Conservation (phyloP, 2,113 vertebrate genomes). For the Rhegmatorhina hoffmannsi region DNA sequence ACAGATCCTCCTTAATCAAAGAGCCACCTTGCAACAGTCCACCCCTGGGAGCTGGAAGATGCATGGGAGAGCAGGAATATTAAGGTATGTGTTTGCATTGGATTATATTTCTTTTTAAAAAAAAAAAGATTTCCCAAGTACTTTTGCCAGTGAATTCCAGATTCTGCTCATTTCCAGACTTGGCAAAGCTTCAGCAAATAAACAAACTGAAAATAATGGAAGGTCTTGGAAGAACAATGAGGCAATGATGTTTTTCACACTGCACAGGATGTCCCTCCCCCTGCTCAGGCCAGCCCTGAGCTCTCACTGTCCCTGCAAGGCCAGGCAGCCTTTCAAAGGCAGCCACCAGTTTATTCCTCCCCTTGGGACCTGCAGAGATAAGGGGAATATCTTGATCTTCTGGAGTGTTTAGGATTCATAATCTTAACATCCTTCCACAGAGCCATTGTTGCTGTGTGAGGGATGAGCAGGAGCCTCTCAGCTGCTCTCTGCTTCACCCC, state of each 20-base stretch:
- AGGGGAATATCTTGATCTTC: constrained; percentile 42
- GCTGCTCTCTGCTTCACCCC: constrained; percentile 51
- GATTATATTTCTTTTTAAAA: neutral
- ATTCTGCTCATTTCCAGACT: neutral
- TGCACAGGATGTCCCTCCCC: constrained; percentile 48
- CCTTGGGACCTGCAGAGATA: constrained; percentile 18
- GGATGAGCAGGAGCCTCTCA: constrained; percentile 26
- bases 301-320: neutral
- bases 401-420: constrained; percentile 44
- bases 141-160: neutral
- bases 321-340: constrained; percentile 38
- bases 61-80: neutral
- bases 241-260: constrained; percentile 44
- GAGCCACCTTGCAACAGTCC: neutral
- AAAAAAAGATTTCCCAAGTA: neutral
- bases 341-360: constrained; percentile 12
- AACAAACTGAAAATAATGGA: constrained; percentile 41
- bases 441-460: neutral
- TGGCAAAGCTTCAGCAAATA: constrained; percentile 36
- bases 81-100: neutral
- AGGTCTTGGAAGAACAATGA: constrained; percentile 50
- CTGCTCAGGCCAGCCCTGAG: neutral
- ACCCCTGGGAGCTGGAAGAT: neutral
- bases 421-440: constrained; percentile 52
- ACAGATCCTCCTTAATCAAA: neutral